Conservation (phyloP, 37 sponge, comb jelly and placozoan species). For the Dysidea cf. avara region DNA sequence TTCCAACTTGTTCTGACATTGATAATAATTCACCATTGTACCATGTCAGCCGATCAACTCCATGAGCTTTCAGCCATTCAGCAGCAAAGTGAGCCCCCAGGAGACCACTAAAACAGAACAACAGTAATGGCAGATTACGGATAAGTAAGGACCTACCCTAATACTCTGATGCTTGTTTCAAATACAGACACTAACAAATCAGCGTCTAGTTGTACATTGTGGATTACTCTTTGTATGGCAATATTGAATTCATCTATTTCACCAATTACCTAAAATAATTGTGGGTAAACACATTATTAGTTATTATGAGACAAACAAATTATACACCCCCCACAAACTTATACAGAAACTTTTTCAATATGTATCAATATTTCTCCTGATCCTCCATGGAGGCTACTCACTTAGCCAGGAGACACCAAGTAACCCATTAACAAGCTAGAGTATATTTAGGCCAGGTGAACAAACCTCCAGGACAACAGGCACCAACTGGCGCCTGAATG, state of each 20-base stretch:
- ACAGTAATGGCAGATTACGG: not conserved
- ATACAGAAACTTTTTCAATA: not conserved
- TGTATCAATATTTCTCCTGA: not conserved
- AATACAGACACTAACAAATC: conserved; percentile 93
- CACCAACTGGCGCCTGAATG: not conserved
- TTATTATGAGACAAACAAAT: not conserved
- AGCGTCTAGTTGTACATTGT: conserved; percentile 75
- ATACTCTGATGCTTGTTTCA: conserved; percentile 94
- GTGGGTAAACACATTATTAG: too few species aligned
- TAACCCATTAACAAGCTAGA: not conserved
- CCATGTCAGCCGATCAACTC: conserved; percentile 70
- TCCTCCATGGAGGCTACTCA: not conserved
- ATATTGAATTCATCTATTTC: conserved; percentile 78
- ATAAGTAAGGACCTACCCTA: conserved; percentile 72
- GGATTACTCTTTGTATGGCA: conserved; percentile 67
- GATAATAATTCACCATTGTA: conserved; percentile 77
- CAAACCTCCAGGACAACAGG: not conserved
- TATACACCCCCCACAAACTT: not conserved
- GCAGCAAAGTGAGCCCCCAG: conserved; percentile 92
- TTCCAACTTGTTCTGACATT: conserved; percentile 75
- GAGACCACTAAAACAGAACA: conserved; percentile 63
- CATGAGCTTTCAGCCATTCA: conserved; percentile 54
- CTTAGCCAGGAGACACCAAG: too few species aligned
- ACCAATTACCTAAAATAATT: conserved; percentile 67
- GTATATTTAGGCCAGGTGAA: not conserved